Base-by-base conservation (phyloP, 1,140 invertebrate genomes). In the Homarus americanus region DNA sequence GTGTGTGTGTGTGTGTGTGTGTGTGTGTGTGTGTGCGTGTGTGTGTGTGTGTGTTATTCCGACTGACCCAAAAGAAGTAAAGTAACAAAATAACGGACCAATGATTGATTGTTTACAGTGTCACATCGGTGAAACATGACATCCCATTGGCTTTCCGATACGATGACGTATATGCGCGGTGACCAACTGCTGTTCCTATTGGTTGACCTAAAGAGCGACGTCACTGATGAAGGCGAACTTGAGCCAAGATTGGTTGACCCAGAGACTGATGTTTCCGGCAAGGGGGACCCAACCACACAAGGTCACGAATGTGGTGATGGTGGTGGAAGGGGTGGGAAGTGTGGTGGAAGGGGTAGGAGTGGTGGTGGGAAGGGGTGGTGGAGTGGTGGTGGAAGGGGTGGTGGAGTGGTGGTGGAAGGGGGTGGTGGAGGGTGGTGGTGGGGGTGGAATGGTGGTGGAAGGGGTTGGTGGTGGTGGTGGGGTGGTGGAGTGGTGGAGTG, bases 231-330 rank as follows among this genome's bases (percentile, higher is more conserved):
- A 72, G 38, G 63, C 15, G 36, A 38, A 58, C 82, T 32, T 44
- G 66, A 28, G 24, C 40, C 9, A 1, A 7, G 44, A 84, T 84
- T 84, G 82, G 82, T 40, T 84, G 82, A 84, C 82, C 82, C 40
- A 84, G 34, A 69, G 44, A 53, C 44, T 34, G 38, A 66, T 15
- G 40, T 72, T 84, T 84, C 82, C 82, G 80, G 49, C 82, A 28
- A 84, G 82, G 36, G 82, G 82, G 82, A 84, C 63, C 38, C 44
- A 41, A 84, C 82, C 82, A 66, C 82, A 72, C 82, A 84, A 84
- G 82, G 82, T 84, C 82, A 84, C n/a, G 36, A 38, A 34, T 9
- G 32, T 40, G 32, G n/a, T 7, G 79, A 9, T 53, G 41, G 53
- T 40, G 38, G 75, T 15, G 75, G 75, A 63, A 63, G 32, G n/a